Evolutionary conservation across 1,140 invertebrate genomes (phyloP), one percentile per base, ranked within the genome.

Genomic region (Drepana arcuata): DNA sequence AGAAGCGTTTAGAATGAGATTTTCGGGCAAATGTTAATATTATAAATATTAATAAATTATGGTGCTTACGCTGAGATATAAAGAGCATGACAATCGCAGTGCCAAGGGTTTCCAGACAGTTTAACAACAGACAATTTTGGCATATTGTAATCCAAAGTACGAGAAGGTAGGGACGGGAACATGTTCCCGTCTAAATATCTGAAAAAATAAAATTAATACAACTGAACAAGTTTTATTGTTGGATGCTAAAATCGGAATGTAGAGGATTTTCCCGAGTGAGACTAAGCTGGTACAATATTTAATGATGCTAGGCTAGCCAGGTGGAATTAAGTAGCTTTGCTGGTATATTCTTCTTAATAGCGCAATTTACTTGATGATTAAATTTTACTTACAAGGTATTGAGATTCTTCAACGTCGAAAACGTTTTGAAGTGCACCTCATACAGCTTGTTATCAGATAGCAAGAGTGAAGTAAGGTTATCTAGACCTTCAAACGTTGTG

Each of bases 131-230:
- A 81, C 25, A 95, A 78, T 18, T 88, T 86, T 0, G 86, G 79
- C 30, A 92, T 77, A n/a, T n/a, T n/a, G 11, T 85, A 84, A 48
- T 93, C 91, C 13, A 95, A 73, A 1, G 89, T 86, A 10, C 90
- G 87, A 4, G 88, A 83, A 2, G 92, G 91, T 16, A 95, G 64
- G 40, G 86, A 89, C 16, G 89, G 88, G 33, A 95, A 87, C 63
- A 90, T 89, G 57, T 95, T 95, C 40, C 88, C 90, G 57, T 95
- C 92, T 36, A 95, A 77, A 59, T 93, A 91, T 26, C 93, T 94
- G 63, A 35, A 85, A 85, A 34, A 34, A 13, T 5, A 5, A 21
- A 21, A 21, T 32, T n/a, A n/a, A n/a, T n/a, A n/a, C n/a, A n/a
- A n/a, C n/a, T n/a, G n/a, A n/a, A n/a, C n/a, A n/a, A n/a, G n/a